phyloP scores from a whole-genome alignment of 1,140 invertebrate genomes.

The Aphaenogaster floridana region DNA sequence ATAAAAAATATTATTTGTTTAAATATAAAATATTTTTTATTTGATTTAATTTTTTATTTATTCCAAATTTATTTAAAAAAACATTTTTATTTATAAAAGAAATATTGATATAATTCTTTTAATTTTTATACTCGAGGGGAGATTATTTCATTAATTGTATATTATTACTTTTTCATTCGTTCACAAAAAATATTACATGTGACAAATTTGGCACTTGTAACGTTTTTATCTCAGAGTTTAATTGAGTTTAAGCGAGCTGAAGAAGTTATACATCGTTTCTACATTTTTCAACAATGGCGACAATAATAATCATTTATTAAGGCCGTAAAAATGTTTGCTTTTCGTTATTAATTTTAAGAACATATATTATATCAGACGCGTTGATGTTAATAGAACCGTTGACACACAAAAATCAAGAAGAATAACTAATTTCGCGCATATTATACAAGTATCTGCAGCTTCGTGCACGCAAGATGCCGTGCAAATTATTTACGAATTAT shows the following conservation, averaged over 20 bases:
- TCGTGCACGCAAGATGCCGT: slow-evolving; percentile 41
- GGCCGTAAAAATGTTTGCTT: neutral
- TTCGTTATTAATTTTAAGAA: slow-evolving; percentile 18
- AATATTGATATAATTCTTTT: neutral
- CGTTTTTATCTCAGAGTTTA: neutral
- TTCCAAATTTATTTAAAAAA: neutral
- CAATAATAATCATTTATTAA: neutral
- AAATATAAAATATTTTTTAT: neutral
- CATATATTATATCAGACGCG: neutral
- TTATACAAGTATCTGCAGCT: slow-evolving; percentile 44
- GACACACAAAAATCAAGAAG: slow-evolving; percentile 22
- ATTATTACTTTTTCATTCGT: neutral
- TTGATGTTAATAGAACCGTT: slow-evolving; percentile 38
- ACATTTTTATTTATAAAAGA: neutral
- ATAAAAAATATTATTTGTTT: slow-evolving; percentile 9
- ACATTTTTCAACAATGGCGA: neutral
- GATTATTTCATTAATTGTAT: neutral
- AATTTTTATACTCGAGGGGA: neutral
- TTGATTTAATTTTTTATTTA: neutral
- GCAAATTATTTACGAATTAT: slow-evolving; percentile 55
- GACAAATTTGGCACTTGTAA: neutral
- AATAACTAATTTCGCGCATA: slow-evolving; percentile 54
- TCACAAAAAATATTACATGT: neutral
- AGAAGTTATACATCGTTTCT: neutral
- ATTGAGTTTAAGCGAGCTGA: neutral